phyloP scores from a whole-genome alignment of 2,888 invertebrate species.

The Hecatera dysodea region DNA sequence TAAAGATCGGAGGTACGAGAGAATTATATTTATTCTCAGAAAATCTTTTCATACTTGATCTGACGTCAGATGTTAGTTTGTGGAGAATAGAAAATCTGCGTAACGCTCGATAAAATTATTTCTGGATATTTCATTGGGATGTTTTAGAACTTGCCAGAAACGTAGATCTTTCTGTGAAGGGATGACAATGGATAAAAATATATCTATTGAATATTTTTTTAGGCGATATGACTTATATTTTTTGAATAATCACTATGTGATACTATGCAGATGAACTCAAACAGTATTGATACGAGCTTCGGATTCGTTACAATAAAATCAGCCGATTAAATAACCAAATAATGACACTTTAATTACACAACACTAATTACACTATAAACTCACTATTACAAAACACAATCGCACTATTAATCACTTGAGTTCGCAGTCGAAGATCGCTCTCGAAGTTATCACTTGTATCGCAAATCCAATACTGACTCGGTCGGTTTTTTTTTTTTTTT shows the following conservation, averaged over 20 bases:
- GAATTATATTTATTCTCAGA: constrained; percentile 5
- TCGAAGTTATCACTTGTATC: too few relatives aligned
- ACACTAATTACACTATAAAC: too few relatives aligned
- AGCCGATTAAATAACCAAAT: too few relatives aligned
- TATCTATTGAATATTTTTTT: background rate
- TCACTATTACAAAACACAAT: too few relatives aligned
- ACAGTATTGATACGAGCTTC: too few relatives aligned
- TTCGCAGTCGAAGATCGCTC: too few relatives aligned
- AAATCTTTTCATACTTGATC: constrained; percentile 1
- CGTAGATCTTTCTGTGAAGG: background rate
- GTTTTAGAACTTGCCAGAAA: background rate
- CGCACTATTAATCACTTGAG: too few relatives aligned
- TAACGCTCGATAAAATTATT: background rate
- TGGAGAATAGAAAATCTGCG: background rate
- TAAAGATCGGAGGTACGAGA: background rate
- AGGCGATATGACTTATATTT: background rate
- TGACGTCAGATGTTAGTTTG: background rate
- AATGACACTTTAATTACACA: too few relatives aligned
- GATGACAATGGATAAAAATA: background rate
- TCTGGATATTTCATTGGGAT: background rate
- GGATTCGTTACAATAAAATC: too few relatives aligned
- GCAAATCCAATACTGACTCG: too few relatives aligned
- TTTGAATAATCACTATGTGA: background rate
- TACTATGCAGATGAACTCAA: background rate
- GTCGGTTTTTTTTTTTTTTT: too few relatives aligned